These are phyloP conservation scores for Eulemur rubriventer DNA, from an alignment of 2,797 vertebrate genomes.

Conservation along the genomic window DNA sequence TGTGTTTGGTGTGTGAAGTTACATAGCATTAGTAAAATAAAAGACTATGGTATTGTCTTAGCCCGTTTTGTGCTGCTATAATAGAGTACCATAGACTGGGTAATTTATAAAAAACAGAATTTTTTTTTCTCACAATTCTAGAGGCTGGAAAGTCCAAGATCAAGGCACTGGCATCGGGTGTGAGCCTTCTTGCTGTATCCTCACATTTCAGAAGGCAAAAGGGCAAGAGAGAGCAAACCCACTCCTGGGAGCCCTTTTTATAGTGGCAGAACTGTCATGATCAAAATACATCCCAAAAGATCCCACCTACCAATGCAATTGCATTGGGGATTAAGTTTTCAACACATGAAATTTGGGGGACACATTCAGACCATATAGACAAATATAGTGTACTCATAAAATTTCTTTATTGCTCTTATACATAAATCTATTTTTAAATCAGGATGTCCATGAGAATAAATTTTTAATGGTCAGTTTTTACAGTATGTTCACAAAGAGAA, in stretches of 20 bases:
- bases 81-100: background rate
- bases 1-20: background rate
- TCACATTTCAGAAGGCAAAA: background rate
- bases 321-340: background rate
- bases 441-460: background rate
- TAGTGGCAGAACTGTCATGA: background rate
- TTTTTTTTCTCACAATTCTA: background rate
- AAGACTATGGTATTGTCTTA: background rate
- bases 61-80: background rate
- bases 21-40: background rate
- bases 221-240: background rate
- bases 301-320: background rate
- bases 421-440: slow-evolving; percentile 18
- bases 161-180: background rate
- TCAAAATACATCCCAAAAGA: background rate
- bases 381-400: background rate
- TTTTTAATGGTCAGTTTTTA: background rate
- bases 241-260: background rate
- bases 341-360: background rate
- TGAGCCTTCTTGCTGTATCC: background rate
- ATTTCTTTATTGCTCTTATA: background rate
- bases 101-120: background rate
- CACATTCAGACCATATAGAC: background rate
- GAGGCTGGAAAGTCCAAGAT: background rate
- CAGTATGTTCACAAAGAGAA: background rate